A percentile compares a stretch with the other conserved stretches of the same genome.
Evolutionary conservation across 2,888 invertebrate genomes (phyloP).

Genomic region (Uloborus plumipes): DNA sequence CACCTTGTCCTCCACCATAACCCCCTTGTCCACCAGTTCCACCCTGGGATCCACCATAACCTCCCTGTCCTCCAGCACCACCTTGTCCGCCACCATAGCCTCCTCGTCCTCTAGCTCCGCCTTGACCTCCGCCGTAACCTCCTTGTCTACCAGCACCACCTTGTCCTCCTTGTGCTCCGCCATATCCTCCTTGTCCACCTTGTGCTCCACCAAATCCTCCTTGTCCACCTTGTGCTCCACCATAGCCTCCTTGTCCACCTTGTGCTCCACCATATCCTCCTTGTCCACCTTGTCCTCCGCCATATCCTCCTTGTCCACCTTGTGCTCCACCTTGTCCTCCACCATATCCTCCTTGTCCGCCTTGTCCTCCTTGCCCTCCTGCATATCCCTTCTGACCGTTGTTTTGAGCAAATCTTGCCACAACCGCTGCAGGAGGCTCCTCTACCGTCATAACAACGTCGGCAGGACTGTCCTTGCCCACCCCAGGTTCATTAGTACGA

Average conservation of each 20-base stretch:
- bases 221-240: slow-evolving; percentile 8
- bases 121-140: slow-evolving; percentile 2
- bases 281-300: background rate
- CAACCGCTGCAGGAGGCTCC: slow-evolving; percentile 61
- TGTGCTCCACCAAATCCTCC: slow-evolving; percentile 21
- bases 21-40: background rate
- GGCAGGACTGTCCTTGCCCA: slow-evolving; percentile 57
- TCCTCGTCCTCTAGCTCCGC: background rate
- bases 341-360: slow-evolving; percentile 17
- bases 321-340: slow-evolving; percentile 9
- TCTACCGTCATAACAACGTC: slow-evolving; percentile 55
- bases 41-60: background rate
- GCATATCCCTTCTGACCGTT: slow-evolving; percentile 44
- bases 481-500: slow-evolving; percentile 65
- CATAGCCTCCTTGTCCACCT: slow-evolving; percentile 13
- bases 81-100: background rate
- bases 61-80: background rate
- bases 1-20: background rate
- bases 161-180: background rate
- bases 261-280: slow-evolving; percentile 30
- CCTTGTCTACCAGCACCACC: slow-evolving; percentile 6
- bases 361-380: slow-evolving; percentile 44
- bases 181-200: slow-evolving; percentile 9
- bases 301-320: slow-evolving; percentile 11
- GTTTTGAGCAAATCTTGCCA: slow-evolving; percentile 40